Evolutionary conservation across 2,888 invertebrate genomes (phyloP).

Genomic region (Eurois occulta): DNA sequence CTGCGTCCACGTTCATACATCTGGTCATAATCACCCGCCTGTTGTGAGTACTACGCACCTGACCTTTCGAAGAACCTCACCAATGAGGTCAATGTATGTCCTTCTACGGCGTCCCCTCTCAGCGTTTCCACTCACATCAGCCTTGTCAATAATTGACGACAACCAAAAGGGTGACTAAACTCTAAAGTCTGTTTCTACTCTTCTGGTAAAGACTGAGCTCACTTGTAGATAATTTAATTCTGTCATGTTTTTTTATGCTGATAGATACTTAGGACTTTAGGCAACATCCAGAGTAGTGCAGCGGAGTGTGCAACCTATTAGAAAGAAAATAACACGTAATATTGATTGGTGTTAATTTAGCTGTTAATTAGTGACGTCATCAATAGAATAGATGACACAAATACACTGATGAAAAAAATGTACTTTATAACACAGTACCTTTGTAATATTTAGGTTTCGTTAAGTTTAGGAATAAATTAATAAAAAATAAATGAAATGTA

Average conservation of each 20-base stretch:
- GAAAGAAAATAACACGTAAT: not conserved
- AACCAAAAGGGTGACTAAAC: not conserved
- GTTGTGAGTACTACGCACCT: not conserved
- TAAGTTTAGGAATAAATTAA: not conserved
- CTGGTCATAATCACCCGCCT: not conserved
- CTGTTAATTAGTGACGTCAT: conserved; percentile 15
- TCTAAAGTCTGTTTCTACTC: not conserved
- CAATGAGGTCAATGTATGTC: not conserved
- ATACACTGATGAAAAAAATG: not conserved
- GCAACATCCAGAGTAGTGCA: not conserved
- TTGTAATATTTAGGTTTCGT: not conserved
- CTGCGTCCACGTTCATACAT: not conserved
- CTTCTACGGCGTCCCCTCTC: not conserved
- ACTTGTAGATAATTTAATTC: not conserved
- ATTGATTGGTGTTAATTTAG: conserved; percentile 9
- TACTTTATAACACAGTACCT: not conserved
- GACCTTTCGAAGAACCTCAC: not conserved
- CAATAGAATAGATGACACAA: not conserved
- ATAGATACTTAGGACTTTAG: not conserved
- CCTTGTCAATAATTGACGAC: not conserved
- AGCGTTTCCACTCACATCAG: not conserved
- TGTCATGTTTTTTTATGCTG: not conserved
- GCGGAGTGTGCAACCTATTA: not conserved
- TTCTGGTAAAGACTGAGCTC: not conserved
- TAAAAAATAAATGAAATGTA: not conserved